Conservation (phyloP, 2,113 vertebrate genomes). For the Istiophorus platypterus region DNA sequence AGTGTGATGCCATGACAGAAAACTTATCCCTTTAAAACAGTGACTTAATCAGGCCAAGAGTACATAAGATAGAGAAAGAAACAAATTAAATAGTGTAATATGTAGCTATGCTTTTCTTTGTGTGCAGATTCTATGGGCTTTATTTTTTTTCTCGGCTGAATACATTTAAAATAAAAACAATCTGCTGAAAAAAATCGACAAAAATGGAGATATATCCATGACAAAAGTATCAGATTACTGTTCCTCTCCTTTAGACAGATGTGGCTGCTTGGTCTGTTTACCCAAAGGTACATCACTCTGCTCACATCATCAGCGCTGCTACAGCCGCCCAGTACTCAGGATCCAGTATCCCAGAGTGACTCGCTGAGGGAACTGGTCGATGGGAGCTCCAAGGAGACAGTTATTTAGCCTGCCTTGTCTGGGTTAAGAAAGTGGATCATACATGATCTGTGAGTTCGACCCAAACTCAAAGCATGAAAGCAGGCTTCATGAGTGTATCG, state of each 20-base stretch:
- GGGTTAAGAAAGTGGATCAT: conserved; percentile 38
- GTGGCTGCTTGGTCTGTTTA: conserved; percentile 30
- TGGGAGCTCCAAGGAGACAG: conserved; percentile 34
- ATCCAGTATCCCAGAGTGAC: conserved; percentile 36
- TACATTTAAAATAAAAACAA: conserved; percentile 59
- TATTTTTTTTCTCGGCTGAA: conserved; percentile 44
- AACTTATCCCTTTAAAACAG: conserved; percentile 55
- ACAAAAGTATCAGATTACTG: conserved; percentile 25
- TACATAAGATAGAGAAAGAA: conserved; percentile 41
- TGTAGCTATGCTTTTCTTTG: conserved; percentile 30
- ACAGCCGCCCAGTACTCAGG: conserved; percentile 10
- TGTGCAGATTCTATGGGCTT: conserved; percentile 73
- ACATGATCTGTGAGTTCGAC: conserved; percentile 52
- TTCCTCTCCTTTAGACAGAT: conserved; percentile 44
- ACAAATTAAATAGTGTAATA: conserved; percentile 62
- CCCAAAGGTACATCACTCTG: conserved; percentile 45
- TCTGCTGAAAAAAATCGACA: conserved; percentile 53
- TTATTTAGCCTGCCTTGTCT: conserved; percentile 24
- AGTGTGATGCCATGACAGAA: conserved; percentile 35
- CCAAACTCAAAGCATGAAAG: conserved; percentile 24
- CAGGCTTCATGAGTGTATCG: conserved; percentile 13
- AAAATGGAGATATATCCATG: conserved; percentile 37
- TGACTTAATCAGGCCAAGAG: conserved; percentile 48
- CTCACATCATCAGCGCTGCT: conserved; percentile 42
- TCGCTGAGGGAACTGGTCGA: conserved; percentile 17